Percentiles rank a stretch among this genome's conserved stretches.
phyloP scores from a whole-genome alignment of 2,888 invertebrate genomes.

The Apodemia mormo region DNA sequence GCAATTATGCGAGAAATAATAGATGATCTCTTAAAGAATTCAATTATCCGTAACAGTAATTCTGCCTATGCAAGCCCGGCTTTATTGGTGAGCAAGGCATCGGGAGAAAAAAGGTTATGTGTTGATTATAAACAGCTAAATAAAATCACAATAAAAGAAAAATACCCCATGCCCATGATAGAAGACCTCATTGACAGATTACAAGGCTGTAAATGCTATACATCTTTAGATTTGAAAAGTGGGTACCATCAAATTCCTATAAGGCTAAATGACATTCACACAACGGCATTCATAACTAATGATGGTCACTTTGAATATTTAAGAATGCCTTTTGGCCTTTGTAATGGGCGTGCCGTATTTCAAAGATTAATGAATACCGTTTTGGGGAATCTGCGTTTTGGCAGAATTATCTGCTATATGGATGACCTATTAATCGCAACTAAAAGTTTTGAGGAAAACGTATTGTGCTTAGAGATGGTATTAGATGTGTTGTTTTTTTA shows the following conservation, averaged over 20 bases:
- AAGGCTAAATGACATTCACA: slow-evolving; percentile 35
- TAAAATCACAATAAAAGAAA: too few relatives aligned
- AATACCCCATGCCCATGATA: slow-evolving; percentile 36
- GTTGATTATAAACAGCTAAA: slow-evolving; percentile 47
- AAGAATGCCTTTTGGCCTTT: too few relatives aligned
- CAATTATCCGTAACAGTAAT: too few relatives aligned
- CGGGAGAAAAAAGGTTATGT: slow-evolving; percentile 38
- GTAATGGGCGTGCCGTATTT: slow-evolving; percentile 42
- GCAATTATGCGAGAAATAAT: slow-evolving; percentile 8
- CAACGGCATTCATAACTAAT: slow-evolving; percentile 42
- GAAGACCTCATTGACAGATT: slow-evolving; percentile 39
- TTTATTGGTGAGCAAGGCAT: slow-evolving; percentile 23
- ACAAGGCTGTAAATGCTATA: slow-evolving; percentile 34
- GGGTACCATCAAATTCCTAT: too few relatives aligned
- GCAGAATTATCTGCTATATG: slow-evolving; percentile 28
- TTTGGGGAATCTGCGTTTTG: slow-evolving; percentile 30
- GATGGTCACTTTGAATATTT: slow-evolving; percentile 39
- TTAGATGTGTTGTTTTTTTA: slow-evolving; percentile 10
- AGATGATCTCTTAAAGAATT: too few relatives aligned
- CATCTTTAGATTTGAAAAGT: too few relatives aligned
- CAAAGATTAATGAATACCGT: slow-evolving; percentile 41
- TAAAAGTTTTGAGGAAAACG: slow-evolving; percentile 28
- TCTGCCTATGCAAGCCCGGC: slow-evolving; percentile 15
- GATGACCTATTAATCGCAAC: slow-evolving; percentile 31
- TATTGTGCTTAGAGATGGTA: slow-evolving; percentile 17